Percentiles rank a stretch among this genome's conserved stretches.
Evolutionary conservation across 2,797 vertebrate genomes (phyloP).

Genomic region (Amphiprion clarkii): DNA sequence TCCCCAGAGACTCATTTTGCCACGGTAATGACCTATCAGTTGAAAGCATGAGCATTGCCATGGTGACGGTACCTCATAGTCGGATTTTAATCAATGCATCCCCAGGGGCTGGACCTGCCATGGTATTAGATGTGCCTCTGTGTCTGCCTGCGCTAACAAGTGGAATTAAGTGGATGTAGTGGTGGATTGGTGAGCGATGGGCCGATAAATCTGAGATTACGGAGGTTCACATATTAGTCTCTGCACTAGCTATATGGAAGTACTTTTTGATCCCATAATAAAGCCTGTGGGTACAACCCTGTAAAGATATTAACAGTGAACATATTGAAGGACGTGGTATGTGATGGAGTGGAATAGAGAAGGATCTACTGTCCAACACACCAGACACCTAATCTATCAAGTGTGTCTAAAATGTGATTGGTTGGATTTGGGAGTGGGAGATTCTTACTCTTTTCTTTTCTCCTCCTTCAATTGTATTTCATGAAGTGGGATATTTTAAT

Average conservation of each 20-base stretch:
- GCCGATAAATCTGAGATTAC: constrained; percentile 53
- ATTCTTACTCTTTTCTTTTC: constrained; percentile 13
- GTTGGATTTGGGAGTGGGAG: constrained; percentile 36
- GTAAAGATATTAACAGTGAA: constrained; percentile 18
- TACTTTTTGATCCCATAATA: constrained; percentile 41
- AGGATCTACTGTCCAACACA: constrained; percentile 5
- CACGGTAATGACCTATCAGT: constrained; percentile 68
- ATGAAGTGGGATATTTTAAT: constrained; percentile 59
- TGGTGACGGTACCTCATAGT: constrained; percentile 65
- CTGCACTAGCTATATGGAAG: constrained; percentile 35
- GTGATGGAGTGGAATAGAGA: not conserved
- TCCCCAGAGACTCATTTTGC: constrained; percentile 67
- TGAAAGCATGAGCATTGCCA: constrained; percentile 65
- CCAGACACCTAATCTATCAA: constrained; percentile 20
- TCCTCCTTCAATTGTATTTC: constrained; percentile 52
- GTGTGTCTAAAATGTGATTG: constrained; percentile 46
- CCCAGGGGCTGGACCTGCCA: constrained; percentile 44
- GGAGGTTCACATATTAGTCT: constrained; percentile 39
- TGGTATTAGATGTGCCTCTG: constrained; percentile 57
- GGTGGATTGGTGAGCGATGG: constrained; percentile 47
- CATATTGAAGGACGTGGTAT: not conserved
- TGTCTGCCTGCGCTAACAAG: constrained; percentile 61
- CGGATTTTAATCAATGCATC: constrained; percentile 75
- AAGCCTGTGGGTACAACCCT: constrained; percentile 20
- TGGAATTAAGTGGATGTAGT: constrained; percentile 70